Percentiles rank a stretch among this genome's conserved stretches.
Evolutionary conservation across 2,113 vertebrate genomes (phyloP).

Genomic region (Scomber colias): DNA sequence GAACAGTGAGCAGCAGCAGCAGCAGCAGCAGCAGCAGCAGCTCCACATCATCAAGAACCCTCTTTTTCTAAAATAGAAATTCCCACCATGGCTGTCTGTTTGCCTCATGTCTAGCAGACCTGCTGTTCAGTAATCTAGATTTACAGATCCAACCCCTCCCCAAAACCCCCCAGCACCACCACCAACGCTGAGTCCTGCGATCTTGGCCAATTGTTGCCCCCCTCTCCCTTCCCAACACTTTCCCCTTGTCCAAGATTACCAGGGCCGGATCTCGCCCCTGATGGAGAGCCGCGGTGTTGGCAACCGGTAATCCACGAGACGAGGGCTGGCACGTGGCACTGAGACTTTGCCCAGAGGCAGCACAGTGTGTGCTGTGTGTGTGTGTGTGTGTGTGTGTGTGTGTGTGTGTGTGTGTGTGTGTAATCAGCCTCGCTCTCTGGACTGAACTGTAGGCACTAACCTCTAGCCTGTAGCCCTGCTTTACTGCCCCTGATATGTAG

Average conservation of each 20-base stretch:
- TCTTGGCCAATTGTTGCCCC: constrained; percentile 55
- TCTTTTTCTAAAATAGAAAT: constrained; percentile 20
- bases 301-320: constrained; percentile 72
- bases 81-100: constrained; percentile 29
- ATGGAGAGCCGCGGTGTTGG: constrained; percentile 55
- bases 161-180: not conserved
- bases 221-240: constrained; percentile 31
- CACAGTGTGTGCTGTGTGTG: constrained; percentile 29
- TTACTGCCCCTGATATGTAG: constrained; percentile 56
- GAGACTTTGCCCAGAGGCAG: constrained; percentile 58
- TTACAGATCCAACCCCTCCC: constrained; percentile 10
- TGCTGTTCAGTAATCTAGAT: constrained; percentile 55
- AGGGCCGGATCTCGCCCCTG: constrained; percentile 56
- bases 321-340: constrained; percentile 70
- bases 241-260: constrained; percentile 55
- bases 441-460: constrained; percentile 44
- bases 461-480: constrained; percentile 31
- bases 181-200: constrained; percentile 3
- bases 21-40: not conserved
- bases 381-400: constrained; percentile 21
- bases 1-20: not conserved
- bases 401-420: not conserved
- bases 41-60: not conserved
- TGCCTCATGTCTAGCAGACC: constrained; percentile 23
- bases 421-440: constrained; percentile 18